Evolutionary conservation across 53 echinoderm and acorn worm genomes (phyloP).

Genomic region (Holothuria leucospilota): DNA sequence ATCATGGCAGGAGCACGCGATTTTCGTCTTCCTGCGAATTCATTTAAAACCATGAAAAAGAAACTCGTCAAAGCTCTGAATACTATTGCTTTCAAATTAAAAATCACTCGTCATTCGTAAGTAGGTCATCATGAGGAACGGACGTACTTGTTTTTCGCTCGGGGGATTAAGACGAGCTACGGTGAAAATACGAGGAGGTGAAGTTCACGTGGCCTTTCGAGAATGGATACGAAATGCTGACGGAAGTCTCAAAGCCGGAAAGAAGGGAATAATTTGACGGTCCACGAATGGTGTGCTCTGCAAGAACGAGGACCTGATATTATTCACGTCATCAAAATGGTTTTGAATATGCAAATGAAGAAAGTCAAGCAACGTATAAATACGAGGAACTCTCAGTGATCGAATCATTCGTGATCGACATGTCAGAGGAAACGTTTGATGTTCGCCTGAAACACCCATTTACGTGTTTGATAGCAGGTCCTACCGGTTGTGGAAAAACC

Average conservation of each 20-base stretch:
- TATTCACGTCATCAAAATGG: too few relatives aligned
- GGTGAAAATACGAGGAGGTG: not conserved
- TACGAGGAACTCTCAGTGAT: not conserved
- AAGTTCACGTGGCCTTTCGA: not conserved
- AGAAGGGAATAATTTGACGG: not conserved
- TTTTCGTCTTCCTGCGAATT: not conserved
- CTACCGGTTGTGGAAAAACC: too few relatives aligned
- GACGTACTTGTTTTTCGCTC: not conserved
- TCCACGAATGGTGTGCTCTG: not conserved
- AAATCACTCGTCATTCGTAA: not conserved
- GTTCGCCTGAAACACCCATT: constrained; percentile 17
- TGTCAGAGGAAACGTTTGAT: constrained; percentile 4
- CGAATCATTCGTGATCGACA: not conserved
- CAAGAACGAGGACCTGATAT: not conserved
- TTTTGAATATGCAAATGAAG: too few relatives aligned
- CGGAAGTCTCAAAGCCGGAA: not conserved
- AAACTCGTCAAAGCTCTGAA: not conserved
- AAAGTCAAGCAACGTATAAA: not conserved
- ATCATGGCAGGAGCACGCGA: too few relatives aligned
- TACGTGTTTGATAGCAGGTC: too few relatives aligned
- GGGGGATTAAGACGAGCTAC: not conserved
- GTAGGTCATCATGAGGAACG: not conserved
- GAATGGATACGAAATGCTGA: not conserved
- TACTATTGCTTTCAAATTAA: not conserved
- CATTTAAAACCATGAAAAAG: not conserved